Evolutionary conservation across 2,888 invertebrate species (phyloP), one percentile per base, ranked within the genome.

Genomic region (Drosophila prolongata): DNA sequence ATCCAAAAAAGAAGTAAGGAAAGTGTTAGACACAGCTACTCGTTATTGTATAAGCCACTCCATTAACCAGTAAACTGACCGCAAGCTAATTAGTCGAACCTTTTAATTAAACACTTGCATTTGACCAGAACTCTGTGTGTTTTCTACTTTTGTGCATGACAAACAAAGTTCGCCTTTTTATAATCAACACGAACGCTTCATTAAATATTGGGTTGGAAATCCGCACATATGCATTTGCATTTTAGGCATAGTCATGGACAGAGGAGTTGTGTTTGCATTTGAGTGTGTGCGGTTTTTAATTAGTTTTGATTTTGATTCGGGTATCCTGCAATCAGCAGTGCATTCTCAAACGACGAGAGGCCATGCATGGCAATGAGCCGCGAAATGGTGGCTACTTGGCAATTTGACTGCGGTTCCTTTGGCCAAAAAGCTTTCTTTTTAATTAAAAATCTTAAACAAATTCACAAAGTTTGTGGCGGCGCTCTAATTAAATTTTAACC

Each of bases 361-460:
- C 42, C 67, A 71, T 86, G 89, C 74, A 88, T 83, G 74, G 67
- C 76, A 89, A 88, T 80, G 80, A 78, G 70, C 49, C 53, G 53
- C 40, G 78, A 70, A 83, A 78, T 53, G 76, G 76, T 53, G 76
- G 76, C 76, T 74, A 55, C 69, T 73, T 52, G 68, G 44, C 76
- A 71, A 89, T 78, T 76, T 70, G 71, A 77, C 74, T 85, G 89
- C 58, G 89, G 83, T 89, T 43, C 42, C 14, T 67, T 71, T 59
- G 59, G 6, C 14, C 38, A 34, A 67, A 27, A 30, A 9, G 38
- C n/a, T 24, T 58, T 42, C 27, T 46, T 42, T 40, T 57, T 81
- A 70, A 88, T 79, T 85, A 50, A 68, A 85, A 70, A 78, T 79
- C 88, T 82, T 69, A 67, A 68, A 50, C 59, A 79, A 67, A 79